Percentiles rank a stretch among this genome's conserved stretches.
These are phyloP conservation scores for Lateolabrax maculatus DNA, from an alignment of 2,797 vertebrate species.

Conservation along the genomic window DNA sequence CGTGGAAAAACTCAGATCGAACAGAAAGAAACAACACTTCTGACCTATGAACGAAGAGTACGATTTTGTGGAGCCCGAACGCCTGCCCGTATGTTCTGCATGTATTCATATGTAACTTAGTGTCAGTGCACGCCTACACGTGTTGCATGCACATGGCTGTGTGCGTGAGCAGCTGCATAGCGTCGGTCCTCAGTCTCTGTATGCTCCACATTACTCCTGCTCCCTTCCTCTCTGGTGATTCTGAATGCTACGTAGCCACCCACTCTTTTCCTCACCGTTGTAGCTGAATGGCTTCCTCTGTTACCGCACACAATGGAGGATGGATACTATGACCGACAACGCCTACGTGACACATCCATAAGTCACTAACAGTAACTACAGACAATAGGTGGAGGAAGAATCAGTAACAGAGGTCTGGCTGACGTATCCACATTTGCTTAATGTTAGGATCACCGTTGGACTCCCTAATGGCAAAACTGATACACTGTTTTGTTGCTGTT, in stretches of 20 bases:
- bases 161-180: slow-evolving; percentile 52
- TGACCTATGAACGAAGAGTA: slow-evolving; percentile 5
- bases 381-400: slow-evolving; percentile 54
- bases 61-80: slow-evolving; percentile 25
- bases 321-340: slow-evolving; percentile 72
- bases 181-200: slow-evolving; percentile 39
- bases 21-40: too few relatives aligned
- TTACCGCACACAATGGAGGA: slow-evolving; percentile 70
- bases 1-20: not conserved
- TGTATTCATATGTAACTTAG: slow-evolving; percentile 20
- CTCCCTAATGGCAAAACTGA: slow-evolving; percentile 56
- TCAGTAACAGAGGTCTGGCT: slow-evolving; percentile 43
- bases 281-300: slow-evolving; percentile 67
- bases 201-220: slow-evolving; percentile 24
- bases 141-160: slow-evolving; percentile 43
- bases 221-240: slow-evolving; percentile 42
- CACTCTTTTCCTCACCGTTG: slow-evolving; percentile 53
- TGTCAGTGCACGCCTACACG: slow-evolving; percentile 53
- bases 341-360: slow-evolving; percentile 75
- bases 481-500: slow-evolving; percentile 28
- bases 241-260: slow-evolving; percentile 56
- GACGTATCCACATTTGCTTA: slow-evolving; percentile 37
- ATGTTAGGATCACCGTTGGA: slow-evolving; percentile 6
- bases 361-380: slow-evolving; percentile 59
- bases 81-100: slow-evolving; percentile 26